Evolutionary conservation across 2,797 vertebrate species (phyloP).

Genomic region (Capromys pilorides): DNA sequence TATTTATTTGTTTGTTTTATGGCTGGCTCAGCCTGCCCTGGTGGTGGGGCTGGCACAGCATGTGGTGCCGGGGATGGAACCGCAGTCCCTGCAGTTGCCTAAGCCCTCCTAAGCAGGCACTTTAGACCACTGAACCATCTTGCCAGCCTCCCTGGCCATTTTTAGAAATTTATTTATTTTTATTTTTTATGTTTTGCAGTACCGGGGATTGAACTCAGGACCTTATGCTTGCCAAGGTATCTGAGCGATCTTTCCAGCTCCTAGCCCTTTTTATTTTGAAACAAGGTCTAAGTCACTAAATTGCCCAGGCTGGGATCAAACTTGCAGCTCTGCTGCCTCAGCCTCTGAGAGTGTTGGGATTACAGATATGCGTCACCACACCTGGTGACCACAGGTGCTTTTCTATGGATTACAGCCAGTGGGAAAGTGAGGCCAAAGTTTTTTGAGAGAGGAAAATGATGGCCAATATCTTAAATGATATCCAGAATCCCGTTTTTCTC

Average conservation of each 20-base stretch:
- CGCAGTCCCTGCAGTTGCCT: too few species aligned
- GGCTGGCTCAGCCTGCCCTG: too few species aligned
- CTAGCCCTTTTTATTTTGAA: background rate
- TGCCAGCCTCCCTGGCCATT: too few species aligned
- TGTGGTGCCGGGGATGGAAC: too few species aligned
- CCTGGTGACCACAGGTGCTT: background rate
- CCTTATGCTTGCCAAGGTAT: background rate
- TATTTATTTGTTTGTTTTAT: too few species aligned
- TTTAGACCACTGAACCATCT: too few species aligned
- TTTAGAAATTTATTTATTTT: background rate
- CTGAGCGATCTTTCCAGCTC: background rate
- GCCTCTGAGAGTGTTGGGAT: background rate
- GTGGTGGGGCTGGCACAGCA: too few species aligned
- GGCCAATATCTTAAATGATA: conserved; percentile 24
- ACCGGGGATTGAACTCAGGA: background rate
- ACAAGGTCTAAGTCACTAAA: background rate
- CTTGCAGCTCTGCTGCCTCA: background rate
- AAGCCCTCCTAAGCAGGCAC: too few species aligned
- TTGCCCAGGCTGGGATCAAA: background rate
- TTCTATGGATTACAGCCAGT: background rate
- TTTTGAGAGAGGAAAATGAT: background rate
- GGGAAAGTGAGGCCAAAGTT: background rate
- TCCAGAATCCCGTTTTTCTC: conserved; percentile 37
- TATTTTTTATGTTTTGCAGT: background rate
- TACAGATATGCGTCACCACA: background rate